Conservation (phyloP, 2,113 vertebrate species). For the Halcyon malimbica region DNA sequence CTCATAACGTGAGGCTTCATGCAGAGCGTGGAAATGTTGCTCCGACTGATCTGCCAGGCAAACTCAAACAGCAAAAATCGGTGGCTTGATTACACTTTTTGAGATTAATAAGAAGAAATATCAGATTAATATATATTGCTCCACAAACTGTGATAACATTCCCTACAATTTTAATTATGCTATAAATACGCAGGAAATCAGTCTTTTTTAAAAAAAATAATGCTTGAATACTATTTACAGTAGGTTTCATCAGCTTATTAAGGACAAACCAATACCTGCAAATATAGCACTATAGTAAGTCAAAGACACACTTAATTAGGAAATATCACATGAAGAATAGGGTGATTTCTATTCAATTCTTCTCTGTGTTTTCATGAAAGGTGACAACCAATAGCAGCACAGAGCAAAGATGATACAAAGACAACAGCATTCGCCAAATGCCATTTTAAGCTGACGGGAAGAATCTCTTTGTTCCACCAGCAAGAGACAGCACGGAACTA, state of each 20-base stretch:
- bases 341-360: neutral
- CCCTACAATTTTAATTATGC: neutral
- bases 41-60: neutral
- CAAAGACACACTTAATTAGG: neutral
- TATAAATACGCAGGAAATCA: neutral
- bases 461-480: neutral
- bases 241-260: neutral
- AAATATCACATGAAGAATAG: neutral
- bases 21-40: neutral
- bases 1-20: neutral
- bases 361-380: neutral
- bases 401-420: neutral
- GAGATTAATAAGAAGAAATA: neutral
- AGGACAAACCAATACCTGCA: neutral
- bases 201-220: neutral
- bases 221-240: neutral
- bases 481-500: neutral
- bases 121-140: neutral
- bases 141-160: neutral
- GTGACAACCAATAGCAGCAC: neutral
- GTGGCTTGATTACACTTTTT: neutral
- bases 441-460: neutral
- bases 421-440: neutral
- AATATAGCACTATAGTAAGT: neutral
- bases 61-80: neutral